phyloP scores from a whole-genome alignment of 1,140 invertebrate genomes.

The Aphaenogaster ashmeadi region DNA sequence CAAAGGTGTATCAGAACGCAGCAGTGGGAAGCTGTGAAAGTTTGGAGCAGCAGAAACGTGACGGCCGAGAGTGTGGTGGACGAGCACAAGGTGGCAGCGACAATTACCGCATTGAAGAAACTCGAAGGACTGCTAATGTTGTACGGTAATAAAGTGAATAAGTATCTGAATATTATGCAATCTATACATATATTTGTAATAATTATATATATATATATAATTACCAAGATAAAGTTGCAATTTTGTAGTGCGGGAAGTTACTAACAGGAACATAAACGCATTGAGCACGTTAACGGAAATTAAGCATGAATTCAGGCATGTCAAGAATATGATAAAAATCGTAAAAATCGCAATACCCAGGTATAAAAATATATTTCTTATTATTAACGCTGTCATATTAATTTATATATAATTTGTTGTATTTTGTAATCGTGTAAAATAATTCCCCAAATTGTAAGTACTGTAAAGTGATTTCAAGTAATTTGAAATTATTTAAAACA shows the following conservation, averaged over 20 bases:
- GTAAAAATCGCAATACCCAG: constrained; percentile 79
- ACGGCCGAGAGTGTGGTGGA: constrained; percentile 55
- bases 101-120: constrained; percentile 80
- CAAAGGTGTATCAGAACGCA: constrained; percentile 81
- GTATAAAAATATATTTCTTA: constrained; percentile 67
- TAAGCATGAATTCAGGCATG: constrained; percentile 74
- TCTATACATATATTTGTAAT: background rate
- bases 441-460: background rate
- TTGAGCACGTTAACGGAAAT: constrained; percentile 73
- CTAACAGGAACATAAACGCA: constrained; percentile 76
- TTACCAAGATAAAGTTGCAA: background rate
- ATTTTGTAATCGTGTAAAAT: background rate
- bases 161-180: background rate
- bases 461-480: background rate
- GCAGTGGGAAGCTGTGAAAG: constrained; percentile 81
- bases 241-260: constrained; percentile 79
- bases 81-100: constrained; percentile 78
- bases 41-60: constrained; percentile 78
- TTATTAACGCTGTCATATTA: background rate
- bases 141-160: constrained; percentile 76
- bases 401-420: constrained; percentile 2
- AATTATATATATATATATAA: background rate
- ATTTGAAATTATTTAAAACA: background rate
- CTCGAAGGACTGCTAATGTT: constrained; percentile 82
- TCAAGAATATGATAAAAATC: constrained; percentile 76